Evolutionary conservation across 2,797 vertebrate genomes (phyloP).

Genomic region (Psittacula derbiana): DNA sequence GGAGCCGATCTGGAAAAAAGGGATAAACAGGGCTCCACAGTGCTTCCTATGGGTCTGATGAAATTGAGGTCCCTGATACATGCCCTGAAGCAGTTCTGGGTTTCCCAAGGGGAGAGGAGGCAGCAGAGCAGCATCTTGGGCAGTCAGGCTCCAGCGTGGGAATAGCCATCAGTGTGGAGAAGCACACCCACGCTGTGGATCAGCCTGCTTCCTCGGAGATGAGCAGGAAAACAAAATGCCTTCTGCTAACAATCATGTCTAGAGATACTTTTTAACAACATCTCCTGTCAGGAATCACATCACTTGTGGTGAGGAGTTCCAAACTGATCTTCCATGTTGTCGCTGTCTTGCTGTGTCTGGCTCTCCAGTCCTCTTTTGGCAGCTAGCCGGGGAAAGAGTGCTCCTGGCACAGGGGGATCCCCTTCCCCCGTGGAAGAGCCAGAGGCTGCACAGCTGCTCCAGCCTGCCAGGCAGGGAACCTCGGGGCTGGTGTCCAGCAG

Average conservation of each 20-base stretch:
- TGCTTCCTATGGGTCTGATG: not conserved
- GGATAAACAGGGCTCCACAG: not conserved
- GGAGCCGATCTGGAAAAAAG: not conserved
- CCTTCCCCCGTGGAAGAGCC: accelerated
- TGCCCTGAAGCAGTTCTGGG: not conserved
- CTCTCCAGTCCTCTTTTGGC: accelerated
- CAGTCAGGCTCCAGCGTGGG: not conserved
- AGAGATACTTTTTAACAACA: not conserved
- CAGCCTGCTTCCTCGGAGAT: accelerated
- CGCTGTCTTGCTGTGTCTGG: not conserved
- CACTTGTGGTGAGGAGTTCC: not conserved
- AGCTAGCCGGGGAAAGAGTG: accelerated
- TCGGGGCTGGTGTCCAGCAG: not conserved
- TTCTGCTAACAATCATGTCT: not conserved
- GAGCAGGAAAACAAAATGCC: not conserved
- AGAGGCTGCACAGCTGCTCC: not conserved
- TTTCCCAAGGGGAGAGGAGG: not conserved
- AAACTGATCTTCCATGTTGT: not conserved
- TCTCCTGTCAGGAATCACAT: not conserved
- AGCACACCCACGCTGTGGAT: accelerated
- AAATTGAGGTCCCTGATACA: not conserved
- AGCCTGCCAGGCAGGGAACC: not conserved
- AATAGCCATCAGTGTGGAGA: not conserved
- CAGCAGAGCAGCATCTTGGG: not conserved
- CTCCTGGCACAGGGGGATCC: not conserved